A percentile compares a stretch with the other conserved stretches of the same genome.
These are phyloP conservation scores for Nematolebias whitei DNA, from an alignment of 2,113 vertebrate species.

Conservation along the genomic window DNA sequence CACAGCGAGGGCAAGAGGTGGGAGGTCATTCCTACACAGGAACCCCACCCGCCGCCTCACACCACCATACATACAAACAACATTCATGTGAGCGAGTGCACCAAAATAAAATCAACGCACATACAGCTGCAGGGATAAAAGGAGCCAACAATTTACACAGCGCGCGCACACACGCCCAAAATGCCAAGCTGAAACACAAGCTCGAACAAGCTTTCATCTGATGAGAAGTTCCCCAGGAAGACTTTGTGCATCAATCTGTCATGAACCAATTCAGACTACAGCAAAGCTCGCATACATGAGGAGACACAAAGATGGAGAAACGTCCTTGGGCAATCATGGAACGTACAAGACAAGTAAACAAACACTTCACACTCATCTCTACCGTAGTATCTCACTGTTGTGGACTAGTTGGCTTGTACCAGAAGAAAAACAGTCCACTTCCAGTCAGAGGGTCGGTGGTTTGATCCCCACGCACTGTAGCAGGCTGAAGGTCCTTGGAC, in stretches of 20 bases:
- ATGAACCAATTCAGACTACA: conserved; percentile 29
- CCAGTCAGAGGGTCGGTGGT: too few relatives aligned
- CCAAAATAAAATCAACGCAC: conserved; percentile 43
- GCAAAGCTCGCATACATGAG: conserved; percentile 13
- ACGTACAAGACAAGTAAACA: conserved; percentile 12
- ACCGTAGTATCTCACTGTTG: too few relatives aligned
- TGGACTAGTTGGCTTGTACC: too few relatives aligned
- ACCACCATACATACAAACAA: conserved; percentile 1
- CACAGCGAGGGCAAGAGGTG: conserved; percentile 36
- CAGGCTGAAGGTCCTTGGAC: too few relatives aligned
- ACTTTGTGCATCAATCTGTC: conserved; percentile 24
- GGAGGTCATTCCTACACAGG: conserved; percentile 34
- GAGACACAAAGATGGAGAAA: conserved; percentile 52
- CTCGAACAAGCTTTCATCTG: conserved; percentile 59
- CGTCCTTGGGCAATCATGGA: conserved; percentile 13
- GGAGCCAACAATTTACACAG: conserved; percentile 48
- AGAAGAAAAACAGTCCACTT: too few relatives aligned
- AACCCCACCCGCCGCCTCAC: background rate
- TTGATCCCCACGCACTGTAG: too few relatives aligned
- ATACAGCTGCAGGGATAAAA: conserved; percentile 70
- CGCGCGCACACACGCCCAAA: conserved; percentile 6
- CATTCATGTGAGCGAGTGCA: conserved; percentile 16
- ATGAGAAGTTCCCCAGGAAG: conserved; percentile 30
- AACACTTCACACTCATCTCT: conserved; percentile 10
- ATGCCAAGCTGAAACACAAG: conserved; percentile 36